phyloP scores from a whole-genome alignment of 1,140 invertebrate genomes.

The Adelges cooleyi region DNA sequence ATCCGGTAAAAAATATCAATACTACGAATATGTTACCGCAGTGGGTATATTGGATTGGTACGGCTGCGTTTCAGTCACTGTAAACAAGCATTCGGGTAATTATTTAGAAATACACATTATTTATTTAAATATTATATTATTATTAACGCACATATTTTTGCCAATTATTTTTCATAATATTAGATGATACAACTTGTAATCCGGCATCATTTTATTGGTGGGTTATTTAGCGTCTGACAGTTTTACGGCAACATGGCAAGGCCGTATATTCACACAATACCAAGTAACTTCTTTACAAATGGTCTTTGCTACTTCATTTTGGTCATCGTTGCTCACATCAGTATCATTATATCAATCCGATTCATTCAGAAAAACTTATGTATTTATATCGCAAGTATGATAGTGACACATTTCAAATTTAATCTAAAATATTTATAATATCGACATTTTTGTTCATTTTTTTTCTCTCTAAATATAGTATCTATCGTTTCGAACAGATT shows the following conservation, averaged over 20 bases:
- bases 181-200: slow-evolving; percentile 58
- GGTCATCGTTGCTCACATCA: slow-evolving; percentile 82
- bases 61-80: slow-evolving; percentile 75
- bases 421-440: too few relatives aligned
- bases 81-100: slow-evolving; percentile 32
- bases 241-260: slow-evolving; percentile 98
- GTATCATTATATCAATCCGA: slow-evolving; percentile 80
- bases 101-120: not conserved
- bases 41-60: slow-evolving; percentile 80
- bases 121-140: too few relatives aligned
- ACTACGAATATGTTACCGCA: slow-evolving; percentile 87
- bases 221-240: slow-evolving; percentile 92
- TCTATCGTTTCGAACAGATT: slow-evolving; percentile 68
- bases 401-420: too few relatives aligned
- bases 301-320: slow-evolving; percentile 96
- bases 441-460: too few relatives aligned
- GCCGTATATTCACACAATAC: slow-evolving; percentile 74
- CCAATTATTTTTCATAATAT: slow-evolving; percentile 35
- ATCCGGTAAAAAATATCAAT: slow-evolving; percentile 73
- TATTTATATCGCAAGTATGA: slow-evolving; percentile 58
- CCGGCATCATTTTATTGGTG: slow-evolving; percentile 73
- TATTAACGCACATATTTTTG: too few relatives aligned
- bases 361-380: slow-evolving; percentile 59
- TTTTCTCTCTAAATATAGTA: slow-evolving; percentile 42
- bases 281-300: slow-evolving; percentile 81